phyloP scores from a whole-genome alignment of 2,888 invertebrate genomes.

The Bellardia pandia region DNA sequence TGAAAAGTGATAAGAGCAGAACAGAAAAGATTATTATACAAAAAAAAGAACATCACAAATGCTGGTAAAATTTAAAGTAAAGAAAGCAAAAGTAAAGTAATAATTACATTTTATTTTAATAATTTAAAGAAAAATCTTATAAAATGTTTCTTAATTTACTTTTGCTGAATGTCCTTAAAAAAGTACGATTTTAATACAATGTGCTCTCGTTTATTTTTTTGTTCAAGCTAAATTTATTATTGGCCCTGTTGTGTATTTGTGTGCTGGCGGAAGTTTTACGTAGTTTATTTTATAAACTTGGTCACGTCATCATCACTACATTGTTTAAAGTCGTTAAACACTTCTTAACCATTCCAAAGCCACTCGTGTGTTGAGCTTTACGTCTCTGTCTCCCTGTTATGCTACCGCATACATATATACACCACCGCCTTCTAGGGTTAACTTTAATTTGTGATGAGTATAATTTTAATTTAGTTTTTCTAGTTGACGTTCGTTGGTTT shows the following conservation, averaged over 20 bases:
- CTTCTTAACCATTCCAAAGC: slow-evolving; percentile 62
- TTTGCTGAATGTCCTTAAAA: too few relatives aligned
- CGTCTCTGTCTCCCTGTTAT: not conserved
- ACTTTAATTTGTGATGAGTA: slow-evolving; percentile 38
- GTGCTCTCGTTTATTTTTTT: not conserved
- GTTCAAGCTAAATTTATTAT: not conserved
- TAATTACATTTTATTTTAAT: too few relatives aligned
- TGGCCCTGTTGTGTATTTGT: not conserved
- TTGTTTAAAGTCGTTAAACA: slow-evolving; percentile 68
- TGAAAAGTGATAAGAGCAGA: not conserved
- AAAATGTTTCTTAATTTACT: too few relatives aligned
- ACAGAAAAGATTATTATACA: not conserved
- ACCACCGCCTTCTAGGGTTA: not conserved
- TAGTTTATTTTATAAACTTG: slow-evolving; percentile 42
- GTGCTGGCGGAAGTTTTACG: not conserved
- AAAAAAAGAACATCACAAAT: not conserved
- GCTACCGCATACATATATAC: not conserved
- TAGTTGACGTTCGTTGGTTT: slow-evolving; percentile 28
- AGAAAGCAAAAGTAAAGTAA: too few relatives aligned
- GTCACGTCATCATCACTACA: slow-evolving; percentile 51
- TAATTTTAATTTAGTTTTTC: slow-evolving; percentile 67
- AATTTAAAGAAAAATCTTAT: too few relatives aligned
- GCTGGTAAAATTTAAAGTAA: too few relatives aligned
- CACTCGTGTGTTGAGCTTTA: slow-evolving; percentile 38
- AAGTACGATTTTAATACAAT: not conserved